Evolutionary conservation across 1,140 invertebrate genomes (phyloP), one percentile per base, ranked within the genome.

Genomic region (Melitaea cinxia): DNA sequence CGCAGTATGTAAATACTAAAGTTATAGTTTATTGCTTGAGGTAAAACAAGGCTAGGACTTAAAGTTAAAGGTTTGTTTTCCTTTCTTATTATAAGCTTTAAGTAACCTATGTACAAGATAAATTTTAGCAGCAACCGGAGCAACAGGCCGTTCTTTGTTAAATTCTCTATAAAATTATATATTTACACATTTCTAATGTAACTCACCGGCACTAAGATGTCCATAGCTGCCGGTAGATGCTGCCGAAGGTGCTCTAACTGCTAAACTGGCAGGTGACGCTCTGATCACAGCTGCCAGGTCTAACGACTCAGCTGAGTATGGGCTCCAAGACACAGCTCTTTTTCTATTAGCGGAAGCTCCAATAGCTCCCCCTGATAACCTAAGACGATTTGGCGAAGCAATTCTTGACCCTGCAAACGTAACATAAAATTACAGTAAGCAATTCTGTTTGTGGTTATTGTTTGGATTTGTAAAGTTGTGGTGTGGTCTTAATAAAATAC

Each of bases 251-350:
- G 97, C 97, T 73, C 98, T 96, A 47, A 98, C 95, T n/a, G 96
- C 96, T 17, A 99, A 89, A 33, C 97, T 98, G 71, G 97, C 98
- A 0, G 98, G 98, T 10, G 97, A 99, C 73, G 98, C 97, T 66
- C 98, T 94, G 73, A 99, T 98, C 93, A 99, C 96, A 52, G 97
- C 98, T 77, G 97, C 97, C 75, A 99, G 95, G 85, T 99, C 97
- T 78, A 98, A 94, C 9, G 96, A 96, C 83, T 99, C 97, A 0
- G 97, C 97, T 0, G 97, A 97, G 75, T 98, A 98, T 0, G 98
- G 97, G 10, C 97, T 99, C 84, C 96, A 97, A 47, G 97, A 98
- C 0, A 98, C 92, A 0, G 98, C 97, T 47, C 98, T 92, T 82
- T 99, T 99, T 24, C 97, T 94, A 78, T 95, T 95, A 23, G 95